A percentile compares a stretch with the other conserved stretches of the same genome.
phyloP scores from a whole-genome alignment of 1,140 invertebrate species.

The Aethina tumida region DNA sequence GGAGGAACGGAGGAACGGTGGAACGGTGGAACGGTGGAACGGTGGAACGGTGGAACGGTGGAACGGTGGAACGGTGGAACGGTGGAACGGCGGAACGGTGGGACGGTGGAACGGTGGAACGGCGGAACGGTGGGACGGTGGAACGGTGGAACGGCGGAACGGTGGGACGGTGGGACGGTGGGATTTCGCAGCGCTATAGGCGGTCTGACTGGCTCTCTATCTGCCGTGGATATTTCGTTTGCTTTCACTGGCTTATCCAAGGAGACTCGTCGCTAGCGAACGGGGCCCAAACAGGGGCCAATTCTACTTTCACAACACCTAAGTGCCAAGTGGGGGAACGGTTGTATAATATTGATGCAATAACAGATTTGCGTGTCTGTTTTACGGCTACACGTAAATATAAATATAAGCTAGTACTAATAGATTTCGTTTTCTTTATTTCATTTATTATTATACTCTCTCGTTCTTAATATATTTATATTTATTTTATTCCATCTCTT shows the following conservation, averaged over 20 bases:
- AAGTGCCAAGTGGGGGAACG: slow-evolving; percentile 20
- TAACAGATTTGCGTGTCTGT: slow-evolving; percentile 25
- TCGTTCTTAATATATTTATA: too few relatives aligned
- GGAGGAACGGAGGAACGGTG: slow-evolving; percentile 10
- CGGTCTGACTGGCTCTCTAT: slow-evolving; percentile 3
- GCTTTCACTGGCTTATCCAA: slow-evolving; percentile 32
- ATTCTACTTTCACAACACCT: slow-evolving; percentile 32
- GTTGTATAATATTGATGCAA: slow-evolving; percentile 34
- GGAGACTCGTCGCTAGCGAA: slow-evolving; percentile 30
- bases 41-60: too few relatives aligned
- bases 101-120: slow-evolving; percentile 12
- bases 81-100: slow-evolving; percentile 10
- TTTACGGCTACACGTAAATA: too few relatives aligned
- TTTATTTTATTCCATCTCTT: too few relatives aligned
- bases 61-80: too few relatives aligned
- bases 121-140: too few relatives aligned
- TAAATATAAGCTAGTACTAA: too few relatives aligned
- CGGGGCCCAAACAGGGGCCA: slow-evolving; percentile 31
- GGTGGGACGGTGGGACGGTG: slow-evolving; percentile 9
- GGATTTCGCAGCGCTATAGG: slow-evolving; percentile 15
- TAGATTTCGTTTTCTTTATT: too few relatives aligned
- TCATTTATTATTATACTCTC: too few relatives aligned
- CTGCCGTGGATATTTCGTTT: slow-evolving; percentile 19
- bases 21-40: slow-evolving; percentile 11
- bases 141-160: slow-evolving; percentile 11